Percentiles rank a stretch among this genome's conserved stretches.
phyloP scores from a whole-genome alignment of 2,888 invertebrate genomes.

The Danaus chrysippus region DNA sequence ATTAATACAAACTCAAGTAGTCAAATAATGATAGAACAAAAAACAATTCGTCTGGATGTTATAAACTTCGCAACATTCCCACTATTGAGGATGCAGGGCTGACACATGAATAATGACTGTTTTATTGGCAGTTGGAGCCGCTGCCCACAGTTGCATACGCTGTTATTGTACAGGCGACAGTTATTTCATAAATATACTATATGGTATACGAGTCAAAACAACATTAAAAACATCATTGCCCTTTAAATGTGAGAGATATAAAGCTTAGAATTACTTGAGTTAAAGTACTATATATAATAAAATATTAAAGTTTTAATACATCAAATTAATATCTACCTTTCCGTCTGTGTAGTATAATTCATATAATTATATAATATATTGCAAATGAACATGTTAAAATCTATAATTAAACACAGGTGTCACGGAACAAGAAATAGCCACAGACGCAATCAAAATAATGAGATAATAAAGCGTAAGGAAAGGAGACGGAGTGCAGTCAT shows the following conservation, averaged over 20 bases:
- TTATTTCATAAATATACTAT: not conserved
- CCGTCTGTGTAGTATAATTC: too few species aligned
- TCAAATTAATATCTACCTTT: too few species aligned
- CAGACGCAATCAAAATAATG: conserved; percentile 32
- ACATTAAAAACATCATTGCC: too few species aligned
- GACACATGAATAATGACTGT: conserved; percentile 70
- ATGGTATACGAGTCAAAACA: not conserved
- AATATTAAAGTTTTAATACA: too few species aligned
- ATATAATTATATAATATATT: too few species aligned
- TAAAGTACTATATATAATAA: too few species aligned
- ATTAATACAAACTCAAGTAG: not conserved
- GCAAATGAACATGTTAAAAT: too few species aligned
- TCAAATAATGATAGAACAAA: not conserved
- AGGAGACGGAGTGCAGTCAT: conserved; percentile 36
- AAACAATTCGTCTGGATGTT: too few species aligned
- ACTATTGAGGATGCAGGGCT: conserved; percentile 48
- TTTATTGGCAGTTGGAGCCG: conserved; percentile 58
- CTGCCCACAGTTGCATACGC: conserved; percentile 49
- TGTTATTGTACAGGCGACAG: conserved; percentile 16
- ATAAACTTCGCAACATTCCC: conserved; percentile 41
- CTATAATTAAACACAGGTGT: too few species aligned
- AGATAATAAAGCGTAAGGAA: conserved; percentile 32
- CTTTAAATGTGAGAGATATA: too few species aligned
- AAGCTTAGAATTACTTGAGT: too few species aligned
- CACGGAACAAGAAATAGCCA: not conserved